phyloP scores from a whole-genome alignment of 2,888 invertebrate genomes.

The Rhamnusium bicolor region DNA sequence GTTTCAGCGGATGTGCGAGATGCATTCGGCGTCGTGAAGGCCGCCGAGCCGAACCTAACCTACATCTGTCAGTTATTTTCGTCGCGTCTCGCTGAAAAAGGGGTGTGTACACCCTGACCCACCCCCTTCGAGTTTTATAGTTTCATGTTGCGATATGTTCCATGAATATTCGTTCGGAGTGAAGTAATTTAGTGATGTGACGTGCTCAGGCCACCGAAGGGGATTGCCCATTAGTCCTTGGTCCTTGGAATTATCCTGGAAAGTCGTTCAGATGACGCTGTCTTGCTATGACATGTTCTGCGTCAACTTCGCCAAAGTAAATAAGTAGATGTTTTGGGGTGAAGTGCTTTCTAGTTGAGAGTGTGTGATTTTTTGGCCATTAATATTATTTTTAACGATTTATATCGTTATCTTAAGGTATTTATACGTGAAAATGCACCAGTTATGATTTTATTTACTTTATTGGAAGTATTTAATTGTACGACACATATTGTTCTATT shows the following conservation, averaged over 20 bases:
- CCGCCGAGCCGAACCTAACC: conserved; percentile 32
- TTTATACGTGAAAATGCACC: not conserved
- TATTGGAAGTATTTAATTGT: no score
- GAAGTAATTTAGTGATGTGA: conserved; percentile 7
- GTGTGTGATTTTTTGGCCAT: not conserved
- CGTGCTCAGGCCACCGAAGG: conserved; percentile 11
- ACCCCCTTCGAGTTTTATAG: not conserved
- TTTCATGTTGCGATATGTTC: conserved; percentile 2
- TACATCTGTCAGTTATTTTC: conserved; percentile 26
- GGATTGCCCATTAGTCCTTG: conserved; percentile 35
- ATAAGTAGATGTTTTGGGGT: conserved; percentile 34
- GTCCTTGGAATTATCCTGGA: conserved; percentile 10
- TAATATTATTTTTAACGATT: not conserved
- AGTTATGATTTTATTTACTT: not conserved
- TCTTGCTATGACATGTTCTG: conserved; percentile 63
- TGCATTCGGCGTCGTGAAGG: conserved; percentile 25
- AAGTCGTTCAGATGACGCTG: conserved; percentile 50
- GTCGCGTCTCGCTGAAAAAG: conserved; percentile 21
- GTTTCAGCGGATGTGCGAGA: conserved; percentile 11
- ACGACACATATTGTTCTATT: conserved; percentile 8
- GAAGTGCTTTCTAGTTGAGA: not conserved
- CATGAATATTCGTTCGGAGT: conserved; percentile 2
- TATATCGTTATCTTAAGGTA: no score
- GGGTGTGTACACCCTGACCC: conserved; percentile 42
- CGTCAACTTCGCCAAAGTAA: conserved; percentile 64